phyloP scores from a whole-genome alignment of 2,113 vertebrate genomes.

The Heliornis fulica region DNA sequence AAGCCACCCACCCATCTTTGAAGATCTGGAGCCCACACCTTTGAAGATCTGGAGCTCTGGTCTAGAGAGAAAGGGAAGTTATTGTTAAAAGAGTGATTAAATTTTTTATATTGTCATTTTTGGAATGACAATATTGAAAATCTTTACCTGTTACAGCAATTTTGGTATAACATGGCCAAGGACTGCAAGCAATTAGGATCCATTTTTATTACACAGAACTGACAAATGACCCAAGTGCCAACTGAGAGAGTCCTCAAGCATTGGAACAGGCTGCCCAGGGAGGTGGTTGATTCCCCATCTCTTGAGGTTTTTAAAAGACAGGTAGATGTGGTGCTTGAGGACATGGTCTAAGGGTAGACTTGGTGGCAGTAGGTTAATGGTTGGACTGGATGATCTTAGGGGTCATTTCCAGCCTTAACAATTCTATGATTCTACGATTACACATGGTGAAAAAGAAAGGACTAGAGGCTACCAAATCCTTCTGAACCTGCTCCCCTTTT shows the following conservation, averaged over 20 bases:
- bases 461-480: neutral
- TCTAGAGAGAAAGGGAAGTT: neutral
- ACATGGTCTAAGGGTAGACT: too few species aligned
- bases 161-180: neutral
- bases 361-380: too few species aligned
- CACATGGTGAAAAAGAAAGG: neutral
- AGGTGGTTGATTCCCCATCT: too few species aligned
- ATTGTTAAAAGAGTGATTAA: accelerated
- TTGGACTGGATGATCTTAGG: too few species aligned
- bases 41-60: neutral
- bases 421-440: neutral
- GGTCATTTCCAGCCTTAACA: too few species aligned
- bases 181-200: neutral
- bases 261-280: too few species aligned
- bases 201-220: accelerated
- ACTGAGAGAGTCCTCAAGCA: too few species aligned
- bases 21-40: neutral
- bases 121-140: neutral
- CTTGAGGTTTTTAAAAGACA: too few species aligned
- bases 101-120: neutral
- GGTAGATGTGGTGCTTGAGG: too few species aligned
- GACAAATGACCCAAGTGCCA: neutral
- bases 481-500: neutral
- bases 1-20: neutral
- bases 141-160: neutral